Evolutionary conservation across 2,797 vertebrate species (phyloP).

Genomic region (Lepus oiostolus): DNA sequence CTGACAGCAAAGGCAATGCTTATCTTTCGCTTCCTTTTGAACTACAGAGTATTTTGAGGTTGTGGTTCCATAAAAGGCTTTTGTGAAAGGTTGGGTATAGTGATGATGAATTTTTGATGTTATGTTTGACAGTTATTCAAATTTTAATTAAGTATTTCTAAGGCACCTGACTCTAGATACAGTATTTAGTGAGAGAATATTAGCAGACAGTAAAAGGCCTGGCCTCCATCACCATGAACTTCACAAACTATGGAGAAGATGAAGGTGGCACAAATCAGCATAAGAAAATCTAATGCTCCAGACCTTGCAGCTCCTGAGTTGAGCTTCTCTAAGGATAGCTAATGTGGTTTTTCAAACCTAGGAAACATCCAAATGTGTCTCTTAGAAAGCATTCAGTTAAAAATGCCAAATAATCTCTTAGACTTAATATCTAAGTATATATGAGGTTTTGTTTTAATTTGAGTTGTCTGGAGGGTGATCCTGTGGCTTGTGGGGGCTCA

Average conservation of each 20-base stretch:
- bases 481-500: neutral
- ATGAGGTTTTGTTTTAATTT: neutral
- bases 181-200: neutral
- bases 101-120: neutral
- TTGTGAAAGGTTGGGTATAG: neutral
- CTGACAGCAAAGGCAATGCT: neutral
- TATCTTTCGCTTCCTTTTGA: neutral
- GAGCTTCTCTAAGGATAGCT: neutral
- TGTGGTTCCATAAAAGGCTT: neutral
- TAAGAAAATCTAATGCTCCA: neutral
- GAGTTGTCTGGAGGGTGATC: neutral
- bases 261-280: neutral
- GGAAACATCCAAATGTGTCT: neutral
- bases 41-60: neutral
- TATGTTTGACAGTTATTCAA: neutral
- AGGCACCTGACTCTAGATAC: neutral
- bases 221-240: neutral
- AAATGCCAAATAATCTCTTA: neutral
- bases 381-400: neutral
- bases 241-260: neutral
- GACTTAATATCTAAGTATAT: neutral
- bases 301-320: neutral
- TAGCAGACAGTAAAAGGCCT: neutral
- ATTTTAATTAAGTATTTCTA: conserved; percentile 50
- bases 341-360: neutral